Conservation (phyloP, 2,113 vertebrate species). For the Passer domesticus region DNA sequence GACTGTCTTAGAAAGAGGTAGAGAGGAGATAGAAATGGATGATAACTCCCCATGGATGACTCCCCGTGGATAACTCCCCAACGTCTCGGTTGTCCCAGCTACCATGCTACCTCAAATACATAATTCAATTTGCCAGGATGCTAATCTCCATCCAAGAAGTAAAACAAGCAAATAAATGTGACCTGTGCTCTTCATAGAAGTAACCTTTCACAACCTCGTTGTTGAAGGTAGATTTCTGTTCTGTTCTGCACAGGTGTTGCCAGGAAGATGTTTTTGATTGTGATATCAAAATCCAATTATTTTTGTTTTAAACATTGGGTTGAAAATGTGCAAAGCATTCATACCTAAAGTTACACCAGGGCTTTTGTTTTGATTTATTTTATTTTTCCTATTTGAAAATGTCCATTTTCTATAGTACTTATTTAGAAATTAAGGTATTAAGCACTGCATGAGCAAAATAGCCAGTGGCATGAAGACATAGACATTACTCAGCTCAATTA, state of each 20-base stretch:
- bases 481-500: background rate
- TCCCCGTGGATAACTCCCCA: background rate
- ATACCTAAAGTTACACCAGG: background rate
- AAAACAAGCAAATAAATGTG: background rate
- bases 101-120: background rate
- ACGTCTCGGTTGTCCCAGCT: fast-evolving
- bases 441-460: background rate
- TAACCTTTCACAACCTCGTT: background rate
- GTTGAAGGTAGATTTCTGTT: background rate
- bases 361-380: background rate
- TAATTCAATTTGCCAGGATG: background rate
- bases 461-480: background rate
- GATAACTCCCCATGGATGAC: background rate
- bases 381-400: background rate
- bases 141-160: background rate
- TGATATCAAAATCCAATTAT: background rate
- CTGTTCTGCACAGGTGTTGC: background rate
- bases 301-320: background rate
- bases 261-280: background rate
- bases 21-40: background rate
- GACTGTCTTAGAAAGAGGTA: background rate
- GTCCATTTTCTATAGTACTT: background rate
- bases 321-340: background rate
- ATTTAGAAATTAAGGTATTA: background rate
- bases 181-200: background rate